These are phyloP conservation scores for Brachyhypopomus gauderio DNA, from an alignment of 2,113 vertebrate species.

Conservation along the genomic window DNA sequence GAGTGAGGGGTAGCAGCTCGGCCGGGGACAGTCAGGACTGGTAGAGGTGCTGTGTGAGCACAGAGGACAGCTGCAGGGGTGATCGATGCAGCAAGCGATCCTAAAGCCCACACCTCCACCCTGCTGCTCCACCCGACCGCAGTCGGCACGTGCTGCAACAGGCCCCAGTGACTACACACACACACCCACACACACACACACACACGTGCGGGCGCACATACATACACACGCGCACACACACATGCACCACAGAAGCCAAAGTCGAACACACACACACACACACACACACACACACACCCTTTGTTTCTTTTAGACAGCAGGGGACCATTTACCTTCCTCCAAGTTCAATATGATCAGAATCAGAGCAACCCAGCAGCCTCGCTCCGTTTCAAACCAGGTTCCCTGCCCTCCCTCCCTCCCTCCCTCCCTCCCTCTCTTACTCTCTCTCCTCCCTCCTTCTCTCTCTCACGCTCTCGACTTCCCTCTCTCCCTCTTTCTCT, in stretches of 20 bases:
- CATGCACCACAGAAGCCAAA: conserved; percentile 17
- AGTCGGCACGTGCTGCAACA: conserved; percentile 66
- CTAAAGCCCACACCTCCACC: conserved; percentile 44
- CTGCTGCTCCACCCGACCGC: conserved; percentile 59
- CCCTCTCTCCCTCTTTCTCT: not conserved
- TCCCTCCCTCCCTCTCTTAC: not conserved
- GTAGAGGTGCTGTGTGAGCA: conserved; percentile 44
- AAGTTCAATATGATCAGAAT: conserved; percentile 6
- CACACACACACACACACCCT: conserved; percentile 51
- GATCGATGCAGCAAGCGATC: conserved; percentile 65
- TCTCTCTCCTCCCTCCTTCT: not conserved
- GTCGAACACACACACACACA: conserved; percentile 46
- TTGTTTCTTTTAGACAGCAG: conserved; percentile 55
- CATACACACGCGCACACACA: not conserved
- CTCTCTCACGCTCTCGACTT: conserved; percentile 10
- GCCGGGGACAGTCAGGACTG: conserved; percentile 40
- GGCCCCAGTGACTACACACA: conserved; percentile 46
- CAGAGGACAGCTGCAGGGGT: conserved; percentile 48
- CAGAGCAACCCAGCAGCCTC: not conserved
- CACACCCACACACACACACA: not conserved
- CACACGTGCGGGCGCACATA: not conserved
- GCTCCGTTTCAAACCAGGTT: conserved; percentile 32
- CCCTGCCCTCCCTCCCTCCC: not conserved
- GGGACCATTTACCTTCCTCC: conserved; percentile 1
- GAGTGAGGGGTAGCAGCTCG: not conserved